Conservation (phyloP, 2,888 invertebrate genomes). For the Acrobasis suavella region DNA sequence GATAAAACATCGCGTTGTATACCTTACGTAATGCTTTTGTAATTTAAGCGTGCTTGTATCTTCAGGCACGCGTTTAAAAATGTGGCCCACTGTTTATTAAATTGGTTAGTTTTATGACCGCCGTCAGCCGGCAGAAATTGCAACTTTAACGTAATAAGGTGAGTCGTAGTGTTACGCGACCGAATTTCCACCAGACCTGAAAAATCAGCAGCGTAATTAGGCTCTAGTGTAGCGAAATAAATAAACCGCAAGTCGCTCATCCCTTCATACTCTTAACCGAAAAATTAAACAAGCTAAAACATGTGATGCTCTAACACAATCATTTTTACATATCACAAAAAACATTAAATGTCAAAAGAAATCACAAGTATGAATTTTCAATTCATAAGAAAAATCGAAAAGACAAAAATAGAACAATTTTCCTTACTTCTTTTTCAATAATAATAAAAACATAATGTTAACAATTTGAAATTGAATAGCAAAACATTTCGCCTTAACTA, state of each 20-base stretch:
- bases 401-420: slow-evolving; percentile 71
- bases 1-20: too few relatives aligned
- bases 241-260: slow-evolving; percentile 47
- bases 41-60: too few relatives aligned
- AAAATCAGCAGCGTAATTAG: too few relatives aligned
- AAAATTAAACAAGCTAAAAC: slow-evolving; percentile 64
- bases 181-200: too few relatives aligned
- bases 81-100: too few relatives aligned
- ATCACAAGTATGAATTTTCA: slow-evolving; percentile 83
- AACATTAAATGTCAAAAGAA: slow-evolving; percentile 82
- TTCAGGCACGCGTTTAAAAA: too few relatives aligned
- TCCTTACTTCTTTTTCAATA: slow-evolving; percentile 43
- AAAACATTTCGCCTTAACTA: slow-evolving; percentile 56
- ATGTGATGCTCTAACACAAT: slow-evolving; percentile 79
- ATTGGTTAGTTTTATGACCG: too few relatives aligned
- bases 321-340: slow-evolving; percentile 79
- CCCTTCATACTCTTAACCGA: slow-evolving; percentile 57
- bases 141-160: too few relatives aligned
- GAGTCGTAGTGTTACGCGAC: too few relatives aligned
- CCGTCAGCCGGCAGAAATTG: too few relatives aligned
- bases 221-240: slow-evolving; percentile 15
- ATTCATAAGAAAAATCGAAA: slow-evolving; percentile 76
- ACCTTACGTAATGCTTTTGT: too few relatives aligned
- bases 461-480: slow-evolving; percentile 57
- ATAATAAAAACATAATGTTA: slow-evolving; percentile 59